A percentile compares a stretch with the other conserved stretches of the same genome.
These are phyloP conservation scores for Caenorhabditis sulstoni DNA, from an alignment of 2,888 invertebrate species.

Conservation along the genomic window DNA sequence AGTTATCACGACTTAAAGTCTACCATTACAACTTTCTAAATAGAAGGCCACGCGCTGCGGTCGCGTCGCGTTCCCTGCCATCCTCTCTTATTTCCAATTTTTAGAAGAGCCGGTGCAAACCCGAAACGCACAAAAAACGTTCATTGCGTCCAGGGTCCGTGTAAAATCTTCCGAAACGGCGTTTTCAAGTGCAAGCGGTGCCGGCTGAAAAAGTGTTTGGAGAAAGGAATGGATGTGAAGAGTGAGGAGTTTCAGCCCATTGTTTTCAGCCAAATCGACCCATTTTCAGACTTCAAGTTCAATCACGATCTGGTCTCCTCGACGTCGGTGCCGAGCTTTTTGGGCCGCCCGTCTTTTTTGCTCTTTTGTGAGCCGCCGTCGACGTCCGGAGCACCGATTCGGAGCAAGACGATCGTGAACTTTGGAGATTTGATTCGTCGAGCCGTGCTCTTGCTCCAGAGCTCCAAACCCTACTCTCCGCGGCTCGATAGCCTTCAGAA, in stretches of 20 bases:
- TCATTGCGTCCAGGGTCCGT: too few relatives aligned
- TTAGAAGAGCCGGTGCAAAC: conserved; percentile 21
- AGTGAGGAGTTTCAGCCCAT: too few relatives aligned
- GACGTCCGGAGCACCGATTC: not conserved
- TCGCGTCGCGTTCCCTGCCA: too few relatives aligned
- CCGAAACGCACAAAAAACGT: conserved; percentile 28
- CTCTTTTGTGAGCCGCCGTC: conserved; percentile 22
- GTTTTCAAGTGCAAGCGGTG: conserved; percentile 23
- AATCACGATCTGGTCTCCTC: too few relatives aligned
- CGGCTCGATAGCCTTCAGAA: too few relatives aligned
- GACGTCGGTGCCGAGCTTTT: conserved; percentile 10
- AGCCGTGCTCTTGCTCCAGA: conserved; percentile 7
- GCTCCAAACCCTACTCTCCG: too few relatives aligned
- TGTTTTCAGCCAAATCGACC: too few relatives aligned
- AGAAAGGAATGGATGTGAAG: conserved; percentile 18
- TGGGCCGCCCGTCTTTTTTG: conserved; percentile 31
- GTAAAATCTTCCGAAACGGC: not conserved
- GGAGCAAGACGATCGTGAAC: conserved; percentile 5
- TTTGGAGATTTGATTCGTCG: conserved; percentile 3
- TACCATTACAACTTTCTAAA: too few relatives aligned
- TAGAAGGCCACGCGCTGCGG: too few relatives aligned
- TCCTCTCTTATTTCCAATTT: too few relatives aligned
- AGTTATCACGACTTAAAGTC: too few relatives aligned
- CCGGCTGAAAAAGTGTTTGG: conserved; percentile 26
- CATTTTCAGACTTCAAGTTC: too few relatives aligned